These are phyloP conservation scores for Siniperca knerii DNA, from an alignment of 2,113 vertebrate species.

Conservation along the genomic window DNA sequence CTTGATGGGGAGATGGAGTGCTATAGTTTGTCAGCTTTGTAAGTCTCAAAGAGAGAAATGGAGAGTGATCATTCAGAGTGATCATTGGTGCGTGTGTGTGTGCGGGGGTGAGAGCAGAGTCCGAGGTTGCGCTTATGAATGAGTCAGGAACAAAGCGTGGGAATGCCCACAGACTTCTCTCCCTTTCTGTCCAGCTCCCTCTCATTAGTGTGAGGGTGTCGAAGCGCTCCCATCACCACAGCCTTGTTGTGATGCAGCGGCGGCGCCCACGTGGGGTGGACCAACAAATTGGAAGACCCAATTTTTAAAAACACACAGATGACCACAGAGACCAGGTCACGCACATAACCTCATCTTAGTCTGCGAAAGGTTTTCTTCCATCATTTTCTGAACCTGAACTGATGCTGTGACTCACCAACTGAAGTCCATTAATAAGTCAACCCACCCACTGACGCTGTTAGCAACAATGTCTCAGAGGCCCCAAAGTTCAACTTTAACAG, in stretches of 20 bases:
- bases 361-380: neutral
- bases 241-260: constrained; percentile 15
- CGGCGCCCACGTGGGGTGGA: constrained; percentile 13
- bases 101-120: constrained; percentile 62
- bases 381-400: constrained; percentile 37
- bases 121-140: constrained; percentile 74
- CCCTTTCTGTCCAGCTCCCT: constrained; percentile 20
- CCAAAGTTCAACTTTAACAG: constrained; percentile 23
- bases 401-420: constrained; percentile 63
- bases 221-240: neutral
- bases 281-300: neutral
- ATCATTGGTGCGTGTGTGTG: constrained; percentile 19
- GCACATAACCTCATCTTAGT: neutral
- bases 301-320: constrained; percentile 6
- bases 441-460: constrained; percentile 46
- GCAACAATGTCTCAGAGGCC: constrained; percentile 48
- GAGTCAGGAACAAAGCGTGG: constrained; percentile 78
- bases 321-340: neutral
- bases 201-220: constrained; percentile 56
- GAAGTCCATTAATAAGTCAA: constrained; percentile 54
- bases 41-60: constrained; percentile 35
- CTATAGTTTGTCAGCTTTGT: constrained; percentile 41
- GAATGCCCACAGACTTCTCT: constrained; percentile 71
- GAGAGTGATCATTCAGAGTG: constrained; percentile 46
- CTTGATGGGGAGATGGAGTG: constrained; percentile 3